Evolutionary conservation across 2,113 vertebrate species (phyloP).

Genomic region (Tychaedon coryphoeus): DNA sequence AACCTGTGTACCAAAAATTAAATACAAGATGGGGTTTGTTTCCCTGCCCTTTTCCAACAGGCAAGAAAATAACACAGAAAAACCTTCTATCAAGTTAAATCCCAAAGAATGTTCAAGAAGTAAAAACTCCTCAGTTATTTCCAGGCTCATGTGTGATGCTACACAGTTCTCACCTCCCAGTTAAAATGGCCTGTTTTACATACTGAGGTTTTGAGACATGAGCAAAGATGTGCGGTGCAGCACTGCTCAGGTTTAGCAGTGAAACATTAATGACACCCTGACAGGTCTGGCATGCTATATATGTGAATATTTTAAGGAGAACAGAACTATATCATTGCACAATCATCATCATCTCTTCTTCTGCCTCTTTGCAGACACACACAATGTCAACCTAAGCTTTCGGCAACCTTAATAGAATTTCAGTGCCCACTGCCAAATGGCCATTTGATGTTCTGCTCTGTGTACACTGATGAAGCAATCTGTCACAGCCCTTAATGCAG

Average conservation of each 20-base stretch:
- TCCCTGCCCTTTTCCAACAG: background rate
- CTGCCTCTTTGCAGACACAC: conserved; percentile 32
- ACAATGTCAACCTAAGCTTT: conserved; percentile 53
- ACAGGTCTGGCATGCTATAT: background rate
- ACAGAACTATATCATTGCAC: conserved; percentile 22
- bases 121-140: background rate
- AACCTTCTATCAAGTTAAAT: background rate
- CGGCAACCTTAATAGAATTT: conserved; percentile 70
- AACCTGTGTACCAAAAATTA: background rate
- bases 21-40: background rate
- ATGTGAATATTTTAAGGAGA: conserved; percentile 44
- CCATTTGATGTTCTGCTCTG: conserved; percentile 68
- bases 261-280: background rate
- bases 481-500: conserved; percentile 64
- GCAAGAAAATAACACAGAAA: background rate
- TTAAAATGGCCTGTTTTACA: background rate
- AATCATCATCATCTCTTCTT: conserved; percentile 37
- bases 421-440: conserved; percentile 68
- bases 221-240: background rate
- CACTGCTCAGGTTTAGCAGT: background rate
- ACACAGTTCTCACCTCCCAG: background rate
- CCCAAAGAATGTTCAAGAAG: background rate
- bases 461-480: conserved; percentile 67
- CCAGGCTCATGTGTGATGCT: background rate
- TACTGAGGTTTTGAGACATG: background rate